Evolutionary conservation across 2,113 vertebrate species (phyloP), one percentile per base, ranked within the genome.

Genomic region (Ameiurus melas): DNA sequence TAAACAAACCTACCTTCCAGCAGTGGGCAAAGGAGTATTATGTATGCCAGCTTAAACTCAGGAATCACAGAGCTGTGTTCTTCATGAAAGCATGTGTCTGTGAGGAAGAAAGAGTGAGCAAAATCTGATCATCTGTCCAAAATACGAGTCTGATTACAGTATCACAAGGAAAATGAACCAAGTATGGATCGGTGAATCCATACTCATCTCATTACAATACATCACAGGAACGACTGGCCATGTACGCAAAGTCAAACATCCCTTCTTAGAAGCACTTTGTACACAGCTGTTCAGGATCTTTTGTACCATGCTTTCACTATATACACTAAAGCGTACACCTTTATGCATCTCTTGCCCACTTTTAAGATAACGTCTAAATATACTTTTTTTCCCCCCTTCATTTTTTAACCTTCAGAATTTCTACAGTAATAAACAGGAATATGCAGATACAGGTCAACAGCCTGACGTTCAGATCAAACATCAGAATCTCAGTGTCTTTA

Each of bases 1-100:
- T 62, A 62, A 22, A 58, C 14, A 53, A 83, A 16, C 68, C 57
- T 89, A 89, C 90, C 90, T 87, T 85, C 22, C 66, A 87, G 90
- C 90, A 89, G 57, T 71, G 84, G 88, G 64, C 68, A 87, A 85
- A 51, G 3, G 79, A 36, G 53, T 73, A 71, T 88, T 60, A 81
- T 20, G 64, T 66, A 36, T 85, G 83, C 84, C 83, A 90, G 86
- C 47, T 90, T 87, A 85, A 81, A 71, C 53, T 66, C 84, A 73
- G 60, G 55, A 80, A 87, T 36, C 86, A 87, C 66, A 90, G 36
- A 85, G 53, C 14, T 71, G 70, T 25, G 62, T 62, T 77, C 88
- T 36, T 78, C 51, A 62, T 19, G 20, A 75, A 73, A 77, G 16
- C 7, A 83, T 78, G 30, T 66, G 53, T 30, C 88, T 60, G 70